Base-by-base conservation (phyloP, 2,113 vertebrate genomes). In the Verasper variegatus region DNA sequence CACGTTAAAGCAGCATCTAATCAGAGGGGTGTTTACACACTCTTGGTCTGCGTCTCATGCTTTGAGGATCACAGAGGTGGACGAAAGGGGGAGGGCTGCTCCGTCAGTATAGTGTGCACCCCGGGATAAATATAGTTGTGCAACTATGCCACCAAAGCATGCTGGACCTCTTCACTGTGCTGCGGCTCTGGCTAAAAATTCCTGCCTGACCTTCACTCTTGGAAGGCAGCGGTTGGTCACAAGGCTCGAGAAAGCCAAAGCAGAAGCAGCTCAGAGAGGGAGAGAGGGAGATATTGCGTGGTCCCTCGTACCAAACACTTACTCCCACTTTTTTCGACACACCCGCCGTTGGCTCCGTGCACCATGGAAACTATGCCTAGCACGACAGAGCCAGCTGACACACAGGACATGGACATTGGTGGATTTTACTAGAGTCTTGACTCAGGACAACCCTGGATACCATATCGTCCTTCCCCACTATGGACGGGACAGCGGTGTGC, bases 81-180 rank as follows among this genome's bases (percentile, higher is more conserved):
- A 86, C 89, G 85, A 93, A 94, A 90, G 12, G 18, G 56, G 13
- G 24, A 3, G 54, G 83, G 91, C 92, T 95, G 94, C 95, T 95
- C 95, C 93, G 95, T 94, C 95, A 96, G 95, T 94, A 94, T 96
- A 95, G 93, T 95, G 94, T 97, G 96, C 95, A 94, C 95, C 92
- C 90, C 74, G 61, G 94, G 97, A 94, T 97, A 99, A 98, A 98
- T 97, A 97, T 99, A 99, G 96, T 94, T 86, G 3, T 81, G 89
- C 93, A 91, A 67, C 89, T 93, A 93, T 94, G 94, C 94, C 93
- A 93, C 94, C 93, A 89, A 68, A 90, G 93, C 82, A 90, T 95
- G 95, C 93, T 93, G 93, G 95, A 93, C 91, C 93, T 94, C 95
- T 94, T 94, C 93, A 94, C 95, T 92, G 90, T 90, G 93, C 92